phyloP scores from a whole-genome alignment of 1,140 invertebrate species.

The Asobara japonica region DNA sequence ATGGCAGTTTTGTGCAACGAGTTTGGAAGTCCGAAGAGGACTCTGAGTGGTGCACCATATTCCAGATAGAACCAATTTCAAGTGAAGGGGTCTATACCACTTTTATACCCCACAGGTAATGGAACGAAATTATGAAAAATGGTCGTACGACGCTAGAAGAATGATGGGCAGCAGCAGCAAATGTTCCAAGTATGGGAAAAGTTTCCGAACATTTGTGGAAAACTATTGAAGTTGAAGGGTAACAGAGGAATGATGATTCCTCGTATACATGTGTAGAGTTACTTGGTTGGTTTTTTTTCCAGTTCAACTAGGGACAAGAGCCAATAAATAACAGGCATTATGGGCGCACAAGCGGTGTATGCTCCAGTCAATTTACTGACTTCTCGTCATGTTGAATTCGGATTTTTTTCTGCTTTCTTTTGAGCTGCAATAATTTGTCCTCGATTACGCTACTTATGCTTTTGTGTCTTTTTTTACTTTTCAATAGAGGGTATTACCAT shows the following conservation, averaged over 20 bases:
- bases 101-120: not conserved
- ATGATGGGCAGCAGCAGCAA: not conserved
- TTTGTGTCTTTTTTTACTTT: not conserved
- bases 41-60: too few relatives aligned
- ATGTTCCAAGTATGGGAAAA: not conserved
- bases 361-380: constrained; percentile 8
- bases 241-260: constrained; percentile 22
- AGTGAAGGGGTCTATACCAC: too few relatives aligned
- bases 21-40: too few relatives aligned
- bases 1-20: too few relatives aligned
- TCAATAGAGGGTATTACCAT: not conserved
- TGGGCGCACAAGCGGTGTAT: not conserved
- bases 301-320: not conserved
- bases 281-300: constrained; percentile 17
- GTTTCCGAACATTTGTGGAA: not conserved
- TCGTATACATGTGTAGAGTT: constrained; percentile 26
- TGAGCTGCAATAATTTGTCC: too few relatives aligned
- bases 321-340: not conserved
- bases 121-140: not conserved
- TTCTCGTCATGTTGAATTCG: not conserved
- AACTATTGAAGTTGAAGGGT: not conserved
- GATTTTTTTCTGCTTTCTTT: not conserved
- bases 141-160: not conserved
- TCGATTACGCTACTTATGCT: not conserved
- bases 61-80: too few relatives aligned